Conservation (phyloP, 2,113 vertebrate species). For the Triplophysa siluroides region DNA sequence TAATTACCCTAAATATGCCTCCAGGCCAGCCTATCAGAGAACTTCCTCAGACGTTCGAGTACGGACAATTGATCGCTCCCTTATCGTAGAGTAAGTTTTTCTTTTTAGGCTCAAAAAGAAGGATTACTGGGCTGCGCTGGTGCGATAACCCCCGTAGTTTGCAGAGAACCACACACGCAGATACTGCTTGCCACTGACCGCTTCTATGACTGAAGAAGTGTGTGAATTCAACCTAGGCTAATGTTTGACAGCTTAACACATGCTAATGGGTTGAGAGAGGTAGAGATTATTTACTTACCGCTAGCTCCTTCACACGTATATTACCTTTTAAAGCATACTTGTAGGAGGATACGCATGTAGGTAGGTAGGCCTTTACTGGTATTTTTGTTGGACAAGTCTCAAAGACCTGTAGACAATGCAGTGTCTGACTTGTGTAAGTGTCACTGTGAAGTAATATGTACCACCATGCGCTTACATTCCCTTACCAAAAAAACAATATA, state of each 20-base stretch:
- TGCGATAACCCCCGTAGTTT: constrained; percentile 36
- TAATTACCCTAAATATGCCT: constrained; percentile 40
- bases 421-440: too few species aligned
- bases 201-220: background rate
- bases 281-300: constrained; percentile 40
- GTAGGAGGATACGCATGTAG: background rate
- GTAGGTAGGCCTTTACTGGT: too few species aligned
- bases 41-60: background rate
- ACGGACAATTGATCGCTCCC: constrained; percentile 44
- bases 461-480: too few species aligned
- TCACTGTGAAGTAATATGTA: too few species aligned
- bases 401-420: background rate
- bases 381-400: background rate
- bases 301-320: constrained; percentile 28
- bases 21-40: constrained; percentile 26
- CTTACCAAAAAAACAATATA: too few species aligned
- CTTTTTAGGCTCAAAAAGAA: constrained; percentile 27
- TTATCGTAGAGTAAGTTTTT: constrained; percentile 32
- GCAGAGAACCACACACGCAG: constrained; percentile 23
- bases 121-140: constrained; percentile 46
- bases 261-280: constrained; percentile 26
- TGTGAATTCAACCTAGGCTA: constrained; percentile 14
- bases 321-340: background rate
- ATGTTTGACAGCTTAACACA: constrained; percentile 31
- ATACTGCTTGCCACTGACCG: constrained; percentile 25